phyloP scores from a whole-genome alignment of 2,888 invertebrate genomes.

The Ochropleura plecta region DNA sequence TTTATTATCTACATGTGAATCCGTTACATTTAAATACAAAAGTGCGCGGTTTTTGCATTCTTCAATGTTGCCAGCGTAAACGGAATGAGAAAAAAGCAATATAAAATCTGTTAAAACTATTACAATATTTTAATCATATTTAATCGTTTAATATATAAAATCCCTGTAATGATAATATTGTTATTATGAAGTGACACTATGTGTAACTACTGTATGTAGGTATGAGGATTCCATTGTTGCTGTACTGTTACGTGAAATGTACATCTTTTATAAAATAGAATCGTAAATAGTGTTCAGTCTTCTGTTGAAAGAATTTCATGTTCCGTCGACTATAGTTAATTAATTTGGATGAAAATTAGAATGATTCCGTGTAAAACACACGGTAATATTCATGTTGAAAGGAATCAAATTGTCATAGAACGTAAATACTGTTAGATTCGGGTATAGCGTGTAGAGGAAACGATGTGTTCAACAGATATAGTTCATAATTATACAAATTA shows the following conservation, averaged over 20 bases:
- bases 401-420: constrained; percentile 56
- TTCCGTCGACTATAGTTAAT: constrained; percentile 72
- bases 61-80: constrained; percentile 72
- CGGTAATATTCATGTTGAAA: constrained; percentile 63
- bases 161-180: constrained; percentile 91
- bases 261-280: constrained; percentile 89
- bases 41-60: constrained; percentile 62
- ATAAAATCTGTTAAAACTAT: constrained; percentile 85
- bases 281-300: constrained; percentile 90
- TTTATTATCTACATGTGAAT: constrained; percentile 66
- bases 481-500: constrained; percentile 78
- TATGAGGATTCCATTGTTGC: constrained; percentile 72
- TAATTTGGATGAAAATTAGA: constrained; percentile 64
- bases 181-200: constrained; percentile 86
- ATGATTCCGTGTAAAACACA: constrained; percentile 59
- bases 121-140: constrained; percentile 87
- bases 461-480: constrained; percentile 75
- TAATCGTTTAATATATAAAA: constrained; percentile 89
- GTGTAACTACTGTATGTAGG: constrained; percentile 67
- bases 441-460: constrained; percentile 75
- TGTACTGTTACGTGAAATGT: constrained; percentile 83
- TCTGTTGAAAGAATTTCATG: constrained; percentile 83
- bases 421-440: constrained; percentile 69
- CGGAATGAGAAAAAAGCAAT: constrained; percentile 79
- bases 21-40: constrained; percentile 68